Evolutionary conservation across 2,113 vertebrate species (phyloP).

Genomic region (Aythya baeri): DNA sequence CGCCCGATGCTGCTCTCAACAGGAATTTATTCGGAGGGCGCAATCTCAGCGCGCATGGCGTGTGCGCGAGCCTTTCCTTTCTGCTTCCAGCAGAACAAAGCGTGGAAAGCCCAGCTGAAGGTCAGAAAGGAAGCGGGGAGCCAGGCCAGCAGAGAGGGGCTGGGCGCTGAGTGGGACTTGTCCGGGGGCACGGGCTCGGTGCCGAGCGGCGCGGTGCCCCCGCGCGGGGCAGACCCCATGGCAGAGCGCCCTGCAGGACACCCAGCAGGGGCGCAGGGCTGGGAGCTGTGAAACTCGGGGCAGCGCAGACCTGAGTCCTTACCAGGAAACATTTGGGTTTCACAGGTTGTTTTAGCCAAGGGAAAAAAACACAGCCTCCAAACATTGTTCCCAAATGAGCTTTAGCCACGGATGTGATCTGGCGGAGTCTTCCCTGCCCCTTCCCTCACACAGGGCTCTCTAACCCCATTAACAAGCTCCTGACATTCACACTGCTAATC

Average conservation of each 20-base stretch:
- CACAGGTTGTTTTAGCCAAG: not conserved
- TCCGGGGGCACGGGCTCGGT: accelerated
- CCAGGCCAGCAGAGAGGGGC: not conserved
- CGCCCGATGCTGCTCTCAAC: accelerated
- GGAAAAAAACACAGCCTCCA: too few species aligned
- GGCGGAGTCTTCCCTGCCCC: not conserved
- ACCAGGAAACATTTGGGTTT: not conserved
- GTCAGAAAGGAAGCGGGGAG: not conserved
- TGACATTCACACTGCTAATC: not conserved
- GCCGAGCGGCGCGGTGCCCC: not conserved
- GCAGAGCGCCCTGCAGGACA: not conserved
- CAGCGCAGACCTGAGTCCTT: not conserved
- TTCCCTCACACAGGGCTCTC: not conserved
- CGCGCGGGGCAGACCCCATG: not conserved
- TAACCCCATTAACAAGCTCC: not conserved
- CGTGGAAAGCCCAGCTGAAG: not conserved
- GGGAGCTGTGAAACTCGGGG: too few species aligned
- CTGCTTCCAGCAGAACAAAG: slow-evolving; percentile 42
- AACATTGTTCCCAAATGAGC: not conserved
- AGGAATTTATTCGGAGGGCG: not conserved
- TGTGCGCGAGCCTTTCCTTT: not conserved
- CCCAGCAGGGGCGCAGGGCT: not conserved
- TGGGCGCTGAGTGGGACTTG: not conserved
- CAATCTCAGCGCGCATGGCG: not conserved
- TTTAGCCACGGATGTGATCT: not conserved